Evolutionary conservation across 2,888 invertebrate genomes (phyloP).

Genomic region (Chloroclysta siterata): DNA sequence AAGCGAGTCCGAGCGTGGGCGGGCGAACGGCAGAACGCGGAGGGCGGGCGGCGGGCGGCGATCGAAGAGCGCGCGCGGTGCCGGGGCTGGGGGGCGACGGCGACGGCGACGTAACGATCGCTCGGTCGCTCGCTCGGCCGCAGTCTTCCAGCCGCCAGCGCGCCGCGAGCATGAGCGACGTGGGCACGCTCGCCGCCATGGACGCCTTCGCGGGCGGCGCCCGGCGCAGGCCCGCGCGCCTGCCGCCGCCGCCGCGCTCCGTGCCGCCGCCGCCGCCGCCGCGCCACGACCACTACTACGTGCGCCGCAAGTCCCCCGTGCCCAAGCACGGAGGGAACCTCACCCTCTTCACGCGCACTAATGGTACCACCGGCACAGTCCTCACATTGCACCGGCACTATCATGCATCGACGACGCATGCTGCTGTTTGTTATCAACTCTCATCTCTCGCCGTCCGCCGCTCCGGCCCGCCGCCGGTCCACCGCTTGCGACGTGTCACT

Average conservation of each 20-base stretch:
- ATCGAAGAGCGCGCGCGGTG: slow-evolving; percentile 81
- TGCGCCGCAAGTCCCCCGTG: slow-evolving; percentile 81
- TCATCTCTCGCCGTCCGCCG: slow-evolving; percentile 28
- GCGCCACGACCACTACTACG: slow-evolving; percentile 80
- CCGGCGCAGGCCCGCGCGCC: slow-evolving; percentile 76
- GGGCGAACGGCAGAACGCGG: slow-evolving; percentile 70
- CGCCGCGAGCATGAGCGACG: slow-evolving; percentile 82
- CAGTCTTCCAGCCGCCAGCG: slow-evolving; percentile 83
- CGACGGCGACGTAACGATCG: slow-evolving; percentile 68
- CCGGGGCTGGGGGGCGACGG: slow-evolving; percentile 62
- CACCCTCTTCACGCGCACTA: slow-evolving; percentile 77
- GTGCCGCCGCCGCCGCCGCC: slow-evolving; percentile 79
- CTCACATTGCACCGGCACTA: slow-evolving; percentile 32
- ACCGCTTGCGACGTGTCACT: slow-evolving; percentile 22
- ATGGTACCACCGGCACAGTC: slow-evolving; percentile 65
- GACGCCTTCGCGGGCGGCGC: slow-evolving; percentile 84
- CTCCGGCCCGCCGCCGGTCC: too few species aligned
- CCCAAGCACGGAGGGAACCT: slow-evolving; percentile 74
- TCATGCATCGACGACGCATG: slow-evolving; percentile 31
- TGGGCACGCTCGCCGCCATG: slow-evolving; percentile 83
- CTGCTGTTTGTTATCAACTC: slow-evolving; percentile 23
- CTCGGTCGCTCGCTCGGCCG: slow-evolving; percentile 72
- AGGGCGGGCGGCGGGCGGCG: slow-evolving; percentile 80
- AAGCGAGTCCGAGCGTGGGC: slow-evolving; percentile 75
- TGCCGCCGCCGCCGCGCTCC: slow-evolving; percentile 80